These are phyloP conservation scores for Dryococelus australis DNA, from an alignment of 2,888 invertebrate genomes.

Conservation along the genomic window DNA sequence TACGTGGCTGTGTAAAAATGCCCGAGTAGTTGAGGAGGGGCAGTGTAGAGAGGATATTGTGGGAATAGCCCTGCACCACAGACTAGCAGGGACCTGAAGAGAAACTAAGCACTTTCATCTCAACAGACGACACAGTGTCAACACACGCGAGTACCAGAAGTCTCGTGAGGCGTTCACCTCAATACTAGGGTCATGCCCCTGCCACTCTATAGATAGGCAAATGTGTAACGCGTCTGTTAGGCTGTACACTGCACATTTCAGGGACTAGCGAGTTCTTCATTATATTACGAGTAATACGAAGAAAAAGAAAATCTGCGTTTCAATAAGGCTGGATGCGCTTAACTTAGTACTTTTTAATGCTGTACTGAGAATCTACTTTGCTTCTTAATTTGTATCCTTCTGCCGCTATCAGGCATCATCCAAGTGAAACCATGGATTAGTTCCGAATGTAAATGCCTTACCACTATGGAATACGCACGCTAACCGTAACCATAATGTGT, in stretches of 20 bases:
- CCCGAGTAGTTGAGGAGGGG: neutral
- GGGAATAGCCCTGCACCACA: neutral
- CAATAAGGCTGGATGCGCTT: too few relatives aligned
- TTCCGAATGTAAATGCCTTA: too few relatives aligned
- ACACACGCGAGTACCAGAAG: neutral
- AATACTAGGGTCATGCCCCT: neutral
- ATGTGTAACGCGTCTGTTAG: neutral
- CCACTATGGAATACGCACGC: too few relatives aligned
- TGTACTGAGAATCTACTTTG: too few relatives aligned
- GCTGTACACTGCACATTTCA: neutral
- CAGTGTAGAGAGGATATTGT: neutral
- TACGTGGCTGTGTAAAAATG: neutral
- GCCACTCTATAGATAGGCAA: neutral
- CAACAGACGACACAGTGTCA: neutral
- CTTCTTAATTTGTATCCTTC: too few relatives aligned
- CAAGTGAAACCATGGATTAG: too few relatives aligned
- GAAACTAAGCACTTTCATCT: conserved; percentile 21
- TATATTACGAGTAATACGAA: too few relatives aligned
- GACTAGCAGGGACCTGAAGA: neutral
- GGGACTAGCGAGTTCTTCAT: neutral
- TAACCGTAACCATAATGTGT: too few relatives aligned
- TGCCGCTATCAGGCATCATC: too few relatives aligned
- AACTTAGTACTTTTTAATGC: too few relatives aligned
- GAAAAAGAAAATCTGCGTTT: too few relatives aligned
- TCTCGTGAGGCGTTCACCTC: neutral